Evolutionary conservation across 2,888 invertebrate species (phyloP).

Genomic region (Drosophila aldrichi): DNA sequence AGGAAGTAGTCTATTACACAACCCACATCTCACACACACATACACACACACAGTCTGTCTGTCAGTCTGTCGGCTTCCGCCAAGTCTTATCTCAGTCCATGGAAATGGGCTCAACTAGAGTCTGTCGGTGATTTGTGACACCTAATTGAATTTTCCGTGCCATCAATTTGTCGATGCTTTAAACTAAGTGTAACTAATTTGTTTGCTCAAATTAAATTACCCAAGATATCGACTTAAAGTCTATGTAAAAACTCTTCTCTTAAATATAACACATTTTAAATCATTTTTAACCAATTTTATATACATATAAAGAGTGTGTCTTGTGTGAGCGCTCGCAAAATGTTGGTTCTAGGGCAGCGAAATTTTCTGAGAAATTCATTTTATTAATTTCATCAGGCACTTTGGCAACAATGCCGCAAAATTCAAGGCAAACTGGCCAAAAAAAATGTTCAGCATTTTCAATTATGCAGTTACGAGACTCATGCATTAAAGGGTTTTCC

Average conservation of each 20-base stretch:
- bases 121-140: slow-evolving; percentile 34
- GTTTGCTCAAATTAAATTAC: slow-evolving; percentile 46
- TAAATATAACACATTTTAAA: neutral
- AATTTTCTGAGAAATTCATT: slow-evolving; percentile 19
- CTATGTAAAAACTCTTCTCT: too few species aligned
- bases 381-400: slow-evolving; percentile 19
- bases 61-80: slow-evolving; percentile 37
- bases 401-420: slow-evolving; percentile 11
- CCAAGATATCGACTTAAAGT: slow-evolving; percentile 33
- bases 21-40: slow-evolving; percentile 27
- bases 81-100: slow-evolving; percentile 29
- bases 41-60: slow-evolving; percentile 6
- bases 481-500: slow-evolving; percentile 9
- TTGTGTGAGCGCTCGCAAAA: neutral
- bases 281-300: neutral
- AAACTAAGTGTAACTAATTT: slow-evolving; percentile 46
- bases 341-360: neutral
- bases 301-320: too few species aligned
- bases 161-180: slow-evolving; percentile 12
- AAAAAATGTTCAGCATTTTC: slow-evolving; percentile 26
- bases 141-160: slow-evolving; percentile 54
- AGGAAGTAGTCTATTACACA: slow-evolving; percentile 66
- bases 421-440: slow-evolving; percentile 1
- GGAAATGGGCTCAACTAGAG: slow-evolving; percentile 26
- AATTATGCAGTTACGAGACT: slow-evolving; percentile 13